Evolutionary conservation across 1,140 invertebrate genomes (phyloP), one percentile per base, ranked within the genome.

Genomic region (Heliconius congener): DNA sequence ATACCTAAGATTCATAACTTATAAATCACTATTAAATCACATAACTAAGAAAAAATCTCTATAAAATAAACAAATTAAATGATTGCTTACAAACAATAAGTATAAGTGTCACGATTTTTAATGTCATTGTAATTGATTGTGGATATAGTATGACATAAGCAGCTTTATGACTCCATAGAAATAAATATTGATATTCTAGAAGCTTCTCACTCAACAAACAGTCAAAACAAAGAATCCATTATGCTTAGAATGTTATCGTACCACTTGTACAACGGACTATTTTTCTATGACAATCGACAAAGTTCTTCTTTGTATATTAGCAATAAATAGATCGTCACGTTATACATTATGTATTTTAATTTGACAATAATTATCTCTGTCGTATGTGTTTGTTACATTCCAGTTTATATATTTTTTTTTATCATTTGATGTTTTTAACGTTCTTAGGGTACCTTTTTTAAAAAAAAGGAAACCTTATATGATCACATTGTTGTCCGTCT

Each of bases 91-190:
- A 39, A 37, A 34, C 39, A 72, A 73, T 73, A 16, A 72, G 76
- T 77, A 77, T 71, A 30, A 52, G 37, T 37, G 34, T 71, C 76
- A 72, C 76, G 76, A 77, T 46, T 27, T 71, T 18, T 74, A 74
- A 78, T 60, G 57, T 78, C 55, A 74, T 66, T 66, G 60, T 57
- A 79, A 74, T 79, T 70, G 72, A n/a, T n/a, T 55, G 23, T 66
- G 23, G 66, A 39, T 74, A 74, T 9, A 71, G 37, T 30, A 55
- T 75, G 74, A 75, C 74, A 50, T 75, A 74, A 74, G 42, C 73
- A 66, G 11, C 27, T 27, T 30, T n/a, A 66, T 66, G 60, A 30
- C 60, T 30, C 60, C 60, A 66, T 74, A 74, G 30, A 52, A 74
- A 52, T 52, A 74, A 74, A 52, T 9, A 74, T 52, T 74, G 9